Conservation (phyloP, 2,888 invertebrate genomes). For the Julus scandinavius region DNA sequence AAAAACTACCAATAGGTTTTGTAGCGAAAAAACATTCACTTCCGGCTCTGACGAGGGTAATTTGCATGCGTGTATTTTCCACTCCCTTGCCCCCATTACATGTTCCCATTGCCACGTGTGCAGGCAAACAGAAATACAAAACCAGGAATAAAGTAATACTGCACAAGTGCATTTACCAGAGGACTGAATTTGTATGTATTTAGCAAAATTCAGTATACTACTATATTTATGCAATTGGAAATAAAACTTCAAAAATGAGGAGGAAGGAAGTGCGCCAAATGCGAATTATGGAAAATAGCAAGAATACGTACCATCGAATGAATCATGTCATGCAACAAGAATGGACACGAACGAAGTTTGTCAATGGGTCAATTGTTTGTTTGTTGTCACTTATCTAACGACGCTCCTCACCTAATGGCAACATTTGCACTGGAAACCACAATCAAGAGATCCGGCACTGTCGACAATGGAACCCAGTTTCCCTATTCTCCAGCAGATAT, state of each 20-base stretch:
- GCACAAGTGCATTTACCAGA: not conserved
- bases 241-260: not conserved
- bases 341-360: not conserved
- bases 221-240: conserved; percentile 1
- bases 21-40: not conserved
- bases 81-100: not conserved
- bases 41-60: conserved; percentile 32
- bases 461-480: too few species aligned
- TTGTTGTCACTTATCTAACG: too few species aligned
- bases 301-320: not conserved
- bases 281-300: not conserved
- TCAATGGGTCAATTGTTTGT: too few species aligned
- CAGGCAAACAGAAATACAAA: conserved; percentile 3
- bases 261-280: not conserved
- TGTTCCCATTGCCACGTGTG: not conserved
- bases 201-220: not conserved
- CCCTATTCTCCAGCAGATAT: too few species aligned
- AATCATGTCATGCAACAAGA: not conserved
- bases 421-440: too few species aligned
- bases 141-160: not conserved
- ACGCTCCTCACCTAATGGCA: too few species aligned
- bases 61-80: conserved; percentile 2
- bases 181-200: not conserved
- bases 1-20: not conserved
- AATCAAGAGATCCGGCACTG: too few species aligned